Evolutionary conservation across 2,888 invertebrate genomes (phyloP).

Genomic region (Cetonia aurata): DNA sequence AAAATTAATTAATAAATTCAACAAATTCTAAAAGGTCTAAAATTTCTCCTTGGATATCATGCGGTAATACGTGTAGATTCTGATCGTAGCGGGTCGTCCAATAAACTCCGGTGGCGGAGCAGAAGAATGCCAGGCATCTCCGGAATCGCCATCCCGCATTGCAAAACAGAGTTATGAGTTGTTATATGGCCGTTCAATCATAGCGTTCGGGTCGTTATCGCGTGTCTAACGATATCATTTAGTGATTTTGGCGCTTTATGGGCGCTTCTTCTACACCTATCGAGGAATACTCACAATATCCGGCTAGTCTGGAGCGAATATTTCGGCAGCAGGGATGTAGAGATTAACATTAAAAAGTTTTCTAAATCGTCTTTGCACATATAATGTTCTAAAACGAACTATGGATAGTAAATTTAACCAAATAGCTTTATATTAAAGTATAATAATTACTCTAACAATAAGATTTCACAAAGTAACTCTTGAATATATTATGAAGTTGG

Average conservation of each 20-base stretch:
- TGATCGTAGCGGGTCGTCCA: constrained; percentile 53
- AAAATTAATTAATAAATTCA: no score
- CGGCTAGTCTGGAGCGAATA: constrained; percentile 16
- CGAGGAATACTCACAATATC: constrained; percentile 29
- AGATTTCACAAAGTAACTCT: no score
- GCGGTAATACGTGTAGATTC: constrained; percentile 43
- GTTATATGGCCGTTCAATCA: constrained; percentile 64
- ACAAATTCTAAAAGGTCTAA: background rate
- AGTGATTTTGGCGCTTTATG: constrained; percentile 56
- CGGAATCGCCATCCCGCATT: constrained; percentile 63
- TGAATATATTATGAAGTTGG: no score
- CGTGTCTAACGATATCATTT: constrained; percentile 62
- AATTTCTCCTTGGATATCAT: no score
- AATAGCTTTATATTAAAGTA: no score
- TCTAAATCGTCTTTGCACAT: no score
- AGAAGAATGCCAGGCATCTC: constrained; percentile 61
- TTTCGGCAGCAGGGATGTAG: no score
- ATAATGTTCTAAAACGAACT: no score
- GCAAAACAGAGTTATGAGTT: constrained; percentile 65
- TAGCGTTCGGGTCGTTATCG: constrained; percentile 58
- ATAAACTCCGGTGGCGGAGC: constrained; percentile 58
- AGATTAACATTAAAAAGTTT: no score
- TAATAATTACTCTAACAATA: no score
- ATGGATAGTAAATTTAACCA: no score
- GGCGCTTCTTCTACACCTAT: constrained; percentile 43